phyloP scores from a whole-genome alignment of 2,888 invertebrate genomes.

The Terebella lapidaria region DNA sequence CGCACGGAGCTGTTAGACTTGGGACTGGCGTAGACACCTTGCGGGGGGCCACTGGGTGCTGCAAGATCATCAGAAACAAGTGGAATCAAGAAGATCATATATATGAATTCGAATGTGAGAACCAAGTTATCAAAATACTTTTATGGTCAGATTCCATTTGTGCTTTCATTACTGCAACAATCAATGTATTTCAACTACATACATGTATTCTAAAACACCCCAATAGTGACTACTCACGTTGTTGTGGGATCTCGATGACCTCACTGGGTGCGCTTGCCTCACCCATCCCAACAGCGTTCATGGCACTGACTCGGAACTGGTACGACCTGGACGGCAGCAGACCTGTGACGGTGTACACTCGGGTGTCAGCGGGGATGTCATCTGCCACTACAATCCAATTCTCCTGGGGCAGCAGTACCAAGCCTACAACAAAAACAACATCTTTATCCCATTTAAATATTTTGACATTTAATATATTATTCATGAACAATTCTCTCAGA shows the following conservation, averaged over 20 bases:
- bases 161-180: no score
- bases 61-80: constrained; percentile 25
- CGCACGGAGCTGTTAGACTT: constrained; percentile 91
- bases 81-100: background rate
- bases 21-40: constrained; percentile 90
- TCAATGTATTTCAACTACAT: no score
- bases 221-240: no score
- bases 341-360: constrained; percentile 57
- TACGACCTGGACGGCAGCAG: constrained; percentile 89
- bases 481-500: background rate
- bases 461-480: background rate
- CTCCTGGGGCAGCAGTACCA: constrained; percentile 11
- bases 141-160: no score
- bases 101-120: no score
- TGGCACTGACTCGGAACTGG: constrained; percentile 93
- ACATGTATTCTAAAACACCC: no score
- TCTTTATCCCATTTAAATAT: background rate
- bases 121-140: no score
- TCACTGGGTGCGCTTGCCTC: constrained; percentile 76
- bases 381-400: constrained; percentile 18
- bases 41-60: constrained; percentile 95
- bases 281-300: constrained; percentile 93
- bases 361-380: background rate
- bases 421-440: constrained; percentile 5
- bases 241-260: constrained; percentile 83